phyloP scores from a whole-genome alignment of 2,113 vertebrate species.

The Pangasianodon hypophthalmus region DNA sequence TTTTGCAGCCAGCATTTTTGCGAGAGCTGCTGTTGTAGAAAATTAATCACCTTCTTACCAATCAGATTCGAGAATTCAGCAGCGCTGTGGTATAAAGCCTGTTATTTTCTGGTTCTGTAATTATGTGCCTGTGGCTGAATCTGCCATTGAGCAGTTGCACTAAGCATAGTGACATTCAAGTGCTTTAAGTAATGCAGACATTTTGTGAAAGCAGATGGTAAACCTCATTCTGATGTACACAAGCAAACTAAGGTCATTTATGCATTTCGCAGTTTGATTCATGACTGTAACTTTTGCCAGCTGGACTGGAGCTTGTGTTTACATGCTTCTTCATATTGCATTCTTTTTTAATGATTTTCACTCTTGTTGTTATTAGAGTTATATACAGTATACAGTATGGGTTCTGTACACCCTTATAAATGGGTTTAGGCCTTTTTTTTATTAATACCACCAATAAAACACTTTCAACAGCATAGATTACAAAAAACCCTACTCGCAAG shows the following conservation, averaged over 20 bases:
- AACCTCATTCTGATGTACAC: constrained; percentile 30
- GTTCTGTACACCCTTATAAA: not conserved
- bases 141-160: constrained; percentile 13
- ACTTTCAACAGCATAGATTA: not conserved
- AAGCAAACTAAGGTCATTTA: constrained; percentile 1
- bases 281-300: not conserved
- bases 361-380: not conserved
- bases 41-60: not conserved
- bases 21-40: not conserved
- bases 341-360: not conserved
- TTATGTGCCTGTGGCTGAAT: constrained; percentile 20
- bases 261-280: not conserved
- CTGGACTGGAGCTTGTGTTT: not conserved
- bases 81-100: not conserved
- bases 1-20: constrained; percentile 4
- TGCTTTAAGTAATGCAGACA: constrained; percentile 13
- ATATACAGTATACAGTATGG: no score
- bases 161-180: constrained; percentile 23
- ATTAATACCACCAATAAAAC: not conserved
- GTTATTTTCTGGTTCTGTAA: constrained; percentile 25
- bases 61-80: not conserved
- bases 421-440: not conserved
- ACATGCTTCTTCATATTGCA: not conserved
- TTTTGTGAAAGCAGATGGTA: constrained; percentile 22
- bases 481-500: not conserved